Evolutionary conservation across 1,140 invertebrate genomes (phyloP).

Genomic region (Amyelois transitella): DNA sequence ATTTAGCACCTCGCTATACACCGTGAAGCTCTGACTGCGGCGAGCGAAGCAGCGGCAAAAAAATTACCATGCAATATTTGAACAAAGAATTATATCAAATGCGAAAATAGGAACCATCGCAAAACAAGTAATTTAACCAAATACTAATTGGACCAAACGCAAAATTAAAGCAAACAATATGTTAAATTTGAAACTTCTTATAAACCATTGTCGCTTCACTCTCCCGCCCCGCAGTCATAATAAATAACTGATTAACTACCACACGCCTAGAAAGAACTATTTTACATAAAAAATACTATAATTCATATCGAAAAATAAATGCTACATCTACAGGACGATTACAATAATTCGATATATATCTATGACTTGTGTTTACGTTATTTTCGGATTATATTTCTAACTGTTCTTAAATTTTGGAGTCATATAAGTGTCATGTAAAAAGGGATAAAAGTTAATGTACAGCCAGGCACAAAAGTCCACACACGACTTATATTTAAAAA

Average conservation of each 20-base stretch:
- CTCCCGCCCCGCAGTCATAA: neutral
- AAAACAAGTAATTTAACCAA: too few relatives aligned
- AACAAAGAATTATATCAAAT: neutral
- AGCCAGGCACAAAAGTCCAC: too few relatives aligned
- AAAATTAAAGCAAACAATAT: too few relatives aligned
- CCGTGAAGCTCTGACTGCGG: neutral
- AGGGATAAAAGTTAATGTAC: too few relatives aligned
- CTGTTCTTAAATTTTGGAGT: too few relatives aligned
- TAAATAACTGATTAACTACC: neutral
- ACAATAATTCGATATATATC: neutral
- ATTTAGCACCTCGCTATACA: slow-evolving; percentile 16
- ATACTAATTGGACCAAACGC: too few relatives aligned
- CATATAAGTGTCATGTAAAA: too few relatives aligned
- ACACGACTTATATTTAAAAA: too few relatives aligned
- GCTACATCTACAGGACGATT: neutral
- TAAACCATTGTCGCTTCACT: too few relatives aligned
- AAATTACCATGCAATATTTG: neutral
- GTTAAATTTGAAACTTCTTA: too few relatives aligned
- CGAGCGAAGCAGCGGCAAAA: neutral
- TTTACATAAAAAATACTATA: neutral
- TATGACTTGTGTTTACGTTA: neutral
- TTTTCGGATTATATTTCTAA: too few relatives aligned
- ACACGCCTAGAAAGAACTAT: neutral
- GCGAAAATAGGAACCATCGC: too few relatives aligned
- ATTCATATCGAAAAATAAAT: neutral